Percentiles rank a stretch among this genome's conserved stretches.
Evolutionary conservation across 1,140 invertebrate genomes (phyloP).

Genomic region (Heliconius nattereri): DNA sequence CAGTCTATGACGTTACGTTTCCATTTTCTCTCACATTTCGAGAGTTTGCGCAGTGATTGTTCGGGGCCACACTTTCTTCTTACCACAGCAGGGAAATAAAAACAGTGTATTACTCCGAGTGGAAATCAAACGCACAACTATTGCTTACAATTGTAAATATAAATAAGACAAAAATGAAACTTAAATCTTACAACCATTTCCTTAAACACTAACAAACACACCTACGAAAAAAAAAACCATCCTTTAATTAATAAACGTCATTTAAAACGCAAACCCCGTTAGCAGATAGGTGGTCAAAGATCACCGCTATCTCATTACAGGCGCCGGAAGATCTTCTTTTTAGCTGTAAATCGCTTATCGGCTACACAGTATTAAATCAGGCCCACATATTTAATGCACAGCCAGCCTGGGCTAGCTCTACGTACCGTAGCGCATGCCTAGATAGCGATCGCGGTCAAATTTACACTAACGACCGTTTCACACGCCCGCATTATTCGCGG

Average conservation of each 20-base stretch:
- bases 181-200: neutral
- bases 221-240: neutral
- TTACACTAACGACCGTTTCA: slow-evolving; percentile 55
- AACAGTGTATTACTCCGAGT: no score
- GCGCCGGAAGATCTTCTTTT: slow-evolving; percentile 47
- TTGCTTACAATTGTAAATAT: neutral
- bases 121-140: neutral
- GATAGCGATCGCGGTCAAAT: slow-evolving; percentile 50
- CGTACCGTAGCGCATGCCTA: slow-evolving; percentile 11
- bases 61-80: no score
- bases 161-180: no score
- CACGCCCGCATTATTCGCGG: slow-evolving; percentile 35
- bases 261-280: slow-evolving; percentile 19
- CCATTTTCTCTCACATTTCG: no score
- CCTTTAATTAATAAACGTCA: slow-evolving; percentile 4
- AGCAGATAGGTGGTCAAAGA: slow-evolving; percentile 38
- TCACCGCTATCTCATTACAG: slow-evolving; percentile 46
- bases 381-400: slow-evolving; percentile 32
- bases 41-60: no score
- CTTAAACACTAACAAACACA: neutral
- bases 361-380: slow-evolving; percentile 29
- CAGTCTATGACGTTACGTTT: no score
- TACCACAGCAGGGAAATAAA: no score
- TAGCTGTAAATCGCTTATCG: slow-evolving; percentile 50
- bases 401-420: slow-evolving; percentile 9